Conservation (phyloP, 2,888 invertebrate species). For the Drosophila testacea region DNA sequence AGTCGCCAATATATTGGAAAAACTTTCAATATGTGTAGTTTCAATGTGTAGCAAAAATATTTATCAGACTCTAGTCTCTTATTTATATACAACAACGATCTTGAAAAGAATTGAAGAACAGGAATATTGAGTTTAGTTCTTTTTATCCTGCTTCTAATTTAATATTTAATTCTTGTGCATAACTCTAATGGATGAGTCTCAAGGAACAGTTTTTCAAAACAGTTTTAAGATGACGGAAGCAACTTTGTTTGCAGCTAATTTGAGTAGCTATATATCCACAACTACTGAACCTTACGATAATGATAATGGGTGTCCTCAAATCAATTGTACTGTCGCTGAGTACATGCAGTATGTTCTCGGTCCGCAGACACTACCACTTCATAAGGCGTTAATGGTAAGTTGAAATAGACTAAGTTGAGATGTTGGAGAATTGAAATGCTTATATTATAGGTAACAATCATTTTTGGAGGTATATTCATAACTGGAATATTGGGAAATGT, state of each 20-base stretch:
- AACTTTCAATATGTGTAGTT: neutral
- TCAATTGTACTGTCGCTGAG: slow-evolving; percentile 88
- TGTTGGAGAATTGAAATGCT: neutral
- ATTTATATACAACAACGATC: neutral
- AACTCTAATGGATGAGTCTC: neutral
- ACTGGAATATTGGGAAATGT: slow-evolving; percentile 94
- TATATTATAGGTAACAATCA: slow-evolving; percentile 86
- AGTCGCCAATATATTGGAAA: neutral
- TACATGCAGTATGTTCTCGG: slow-evolving; percentile 88
- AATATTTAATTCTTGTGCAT: neutral
- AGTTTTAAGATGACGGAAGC: slow-evolving; percentile 12
- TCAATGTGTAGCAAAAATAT: neutral
- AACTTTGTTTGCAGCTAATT: slow-evolving; percentile 5
- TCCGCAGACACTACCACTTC: slow-evolving; percentile 87
- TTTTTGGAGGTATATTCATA: slow-evolving; percentile 91
- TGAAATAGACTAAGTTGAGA: neutral
- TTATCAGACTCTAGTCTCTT: neutral
- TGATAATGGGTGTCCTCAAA: slow-evolving; percentile 47
- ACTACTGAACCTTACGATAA: slow-evolving; percentile 26
- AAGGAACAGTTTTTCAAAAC: neutral
- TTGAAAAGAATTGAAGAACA: neutral
- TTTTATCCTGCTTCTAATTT: neutral
- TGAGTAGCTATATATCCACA: slow-evolving; percentile 10
- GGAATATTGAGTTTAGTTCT: neutral
- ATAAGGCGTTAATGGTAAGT: slow-evolving; percentile 86